A percentile compares a stretch with the other conserved stretches of the same genome.
These are phyloP conservation scores for Mycalesis mineus DNA, from an alignment of 2,888 invertebrate genomes.

Conservation along the genomic window DNA sequence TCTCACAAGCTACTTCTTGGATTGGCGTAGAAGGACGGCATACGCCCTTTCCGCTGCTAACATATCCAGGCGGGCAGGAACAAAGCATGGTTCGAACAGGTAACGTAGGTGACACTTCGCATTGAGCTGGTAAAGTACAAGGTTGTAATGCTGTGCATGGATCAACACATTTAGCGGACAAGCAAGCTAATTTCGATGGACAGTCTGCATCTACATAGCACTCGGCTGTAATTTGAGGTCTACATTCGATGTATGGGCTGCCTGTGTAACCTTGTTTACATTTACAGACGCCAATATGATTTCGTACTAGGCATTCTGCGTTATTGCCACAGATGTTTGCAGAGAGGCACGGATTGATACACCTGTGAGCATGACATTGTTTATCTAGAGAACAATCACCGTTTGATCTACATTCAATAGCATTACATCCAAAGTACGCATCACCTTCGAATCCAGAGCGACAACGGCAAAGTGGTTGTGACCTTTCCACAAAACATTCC, in stretches of 20 bases:
- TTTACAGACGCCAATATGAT: conserved; percentile 91
- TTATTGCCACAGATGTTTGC: conserved; percentile 86
- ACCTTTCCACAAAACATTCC: conserved; percentile 87
- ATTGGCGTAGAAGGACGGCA: conserved; percentile 85
- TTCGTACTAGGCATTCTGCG: conserved; percentile 88
- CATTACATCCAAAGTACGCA: conserved; percentile 84
- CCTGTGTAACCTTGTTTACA: conserved; percentile 87
- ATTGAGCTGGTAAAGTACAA: conserved; percentile 87
- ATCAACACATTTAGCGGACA: conserved; percentile 88
- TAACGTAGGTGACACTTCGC: conserved; percentile 87
- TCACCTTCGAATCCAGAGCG: conserved; percentile 88
- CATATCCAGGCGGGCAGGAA: conserved; percentile 91
- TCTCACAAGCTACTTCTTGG: conserved; percentile 81
- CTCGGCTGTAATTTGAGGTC: conserved; percentile 83
- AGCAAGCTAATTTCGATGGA: conserved; percentile 86
- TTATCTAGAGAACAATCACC: conserved; percentile 92
- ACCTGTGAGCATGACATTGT: conserved; percentile 90
- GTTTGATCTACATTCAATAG: conserved; percentile 90
- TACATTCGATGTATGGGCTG: conserved; percentile 89
- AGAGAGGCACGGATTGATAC: conserved; percentile 89
- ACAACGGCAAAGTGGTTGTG: conserved; percentile 87
- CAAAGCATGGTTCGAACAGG: conserved; percentile 94
- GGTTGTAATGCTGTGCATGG: conserved; percentile 88
- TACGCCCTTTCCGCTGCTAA: conserved; percentile 90
- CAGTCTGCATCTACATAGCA: conserved; percentile 91